Percentiles rank a stretch among this genome's conserved stretches.
Evolutionary conservation across 2,797 vertebrate genomes (phyloP).

Genomic region (Adelosebastes latens): DNA sequence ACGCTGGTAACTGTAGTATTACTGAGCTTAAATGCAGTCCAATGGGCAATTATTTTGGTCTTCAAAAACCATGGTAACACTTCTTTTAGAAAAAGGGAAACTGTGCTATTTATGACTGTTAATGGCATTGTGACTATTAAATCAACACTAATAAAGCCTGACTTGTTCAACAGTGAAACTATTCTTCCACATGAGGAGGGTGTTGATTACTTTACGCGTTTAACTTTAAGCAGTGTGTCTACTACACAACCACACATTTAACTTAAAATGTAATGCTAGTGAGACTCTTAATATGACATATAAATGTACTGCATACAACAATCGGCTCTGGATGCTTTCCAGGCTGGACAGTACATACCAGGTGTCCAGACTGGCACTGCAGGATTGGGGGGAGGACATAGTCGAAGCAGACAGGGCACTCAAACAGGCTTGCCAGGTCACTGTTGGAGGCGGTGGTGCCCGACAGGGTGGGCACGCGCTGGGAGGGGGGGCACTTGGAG

Average conservation of each 20-base stretch:
- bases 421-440: conserved; percentile 98
- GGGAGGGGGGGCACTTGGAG: conserved; percentile 97
- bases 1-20: background rate
- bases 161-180: background rate
- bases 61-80: background rate
- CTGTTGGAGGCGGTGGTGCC: conserved; percentile 99
- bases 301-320: background rate
- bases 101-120: background rate
- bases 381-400: conserved; percentile 99
- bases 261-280: background rate
- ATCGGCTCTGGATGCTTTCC: background rate
- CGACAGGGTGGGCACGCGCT: conserved; percentile 95
- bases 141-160: background rate
- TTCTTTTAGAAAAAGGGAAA: background rate
- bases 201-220: background rate
- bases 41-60: background rate
- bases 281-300: background rate
- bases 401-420: conserved; percentile 99
- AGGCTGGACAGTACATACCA: conserved; percentile 78
- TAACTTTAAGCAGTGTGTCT: background rate
- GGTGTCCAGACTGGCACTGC: conserved; percentile 98
- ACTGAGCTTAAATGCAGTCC: too few species aligned
- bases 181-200: too few species aligned
- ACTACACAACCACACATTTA: background rate
- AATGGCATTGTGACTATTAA: background rate